These are phyloP conservation scores for Scylla paramamosain DNA, from an alignment of 1,140 invertebrate genomes.

Conservation along the genomic window DNA sequence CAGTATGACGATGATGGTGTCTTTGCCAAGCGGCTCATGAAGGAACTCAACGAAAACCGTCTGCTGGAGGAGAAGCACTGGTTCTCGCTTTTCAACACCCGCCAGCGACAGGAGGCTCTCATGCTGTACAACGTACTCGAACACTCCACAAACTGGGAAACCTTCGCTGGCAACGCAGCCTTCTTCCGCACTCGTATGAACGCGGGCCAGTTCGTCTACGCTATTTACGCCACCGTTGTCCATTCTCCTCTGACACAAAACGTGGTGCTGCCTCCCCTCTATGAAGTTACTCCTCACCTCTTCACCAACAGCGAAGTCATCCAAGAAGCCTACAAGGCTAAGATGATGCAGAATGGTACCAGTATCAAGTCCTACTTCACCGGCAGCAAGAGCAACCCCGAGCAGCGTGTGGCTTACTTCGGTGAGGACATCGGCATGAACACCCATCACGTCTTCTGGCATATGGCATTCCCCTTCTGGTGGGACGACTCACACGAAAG, in stretches of 20 bases:
- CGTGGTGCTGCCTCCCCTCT: constrained; percentile 64
- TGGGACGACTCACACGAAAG: constrained; percentile 40
- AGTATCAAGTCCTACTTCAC: constrained; percentile 43
- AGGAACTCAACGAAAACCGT: constrained; percentile 46
- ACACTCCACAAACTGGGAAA: constrained; percentile 23
- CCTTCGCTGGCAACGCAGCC: constrained; percentile 56
- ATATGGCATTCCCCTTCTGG: constrained; percentile 71
- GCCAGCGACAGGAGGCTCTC: constrained; percentile 61
- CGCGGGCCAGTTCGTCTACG: constrained; percentile 67
- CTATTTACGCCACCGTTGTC: constrained; percentile 44
- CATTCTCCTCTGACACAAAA: constrained; percentile 36
- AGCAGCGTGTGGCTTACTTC: constrained; percentile 69
- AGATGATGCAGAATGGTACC: constrained; percentile 39
- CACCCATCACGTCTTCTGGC: constrained; percentile 67
- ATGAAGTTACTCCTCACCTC: constrained; percentile 69
- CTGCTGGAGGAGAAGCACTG: constrained; percentile 62
- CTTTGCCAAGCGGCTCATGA: neutral
- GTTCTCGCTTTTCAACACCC: constrained; percentile 69
- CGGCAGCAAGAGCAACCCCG: constrained; percentile 61
- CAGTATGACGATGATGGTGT: constrained; percentile 41
- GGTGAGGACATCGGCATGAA: constrained; percentile 71
- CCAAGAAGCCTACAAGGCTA: constrained; percentile 49
- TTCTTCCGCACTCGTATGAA: constrained; percentile 58
- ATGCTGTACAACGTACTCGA: constrained; percentile 47
- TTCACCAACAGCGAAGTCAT: constrained; percentile 72